Evolutionary conservation across 1,140 invertebrate species (phyloP).

Genomic region (Alviniconcha marisindica): DNA sequence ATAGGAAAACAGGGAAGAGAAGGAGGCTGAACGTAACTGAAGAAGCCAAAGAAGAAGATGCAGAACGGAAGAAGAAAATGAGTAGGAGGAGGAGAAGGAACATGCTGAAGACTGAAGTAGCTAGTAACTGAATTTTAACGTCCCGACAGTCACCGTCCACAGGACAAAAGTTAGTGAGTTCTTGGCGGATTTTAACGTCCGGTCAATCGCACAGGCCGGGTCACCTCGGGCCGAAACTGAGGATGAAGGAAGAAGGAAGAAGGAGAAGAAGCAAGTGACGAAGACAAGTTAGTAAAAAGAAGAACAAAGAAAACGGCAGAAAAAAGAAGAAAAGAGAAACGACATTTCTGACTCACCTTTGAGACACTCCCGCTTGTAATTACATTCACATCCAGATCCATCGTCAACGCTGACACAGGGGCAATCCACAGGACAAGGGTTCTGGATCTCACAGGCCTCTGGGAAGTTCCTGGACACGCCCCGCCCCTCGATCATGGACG

Average conservation of each 20-base stretch:
- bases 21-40: too few relatives aligned
- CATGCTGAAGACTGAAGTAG: too few relatives aligned
- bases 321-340: slow-evolving; percentile 15
- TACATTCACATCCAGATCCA: slow-evolving; percentile 59
- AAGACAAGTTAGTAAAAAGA: not conserved
- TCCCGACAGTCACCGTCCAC: too few relatives aligned
- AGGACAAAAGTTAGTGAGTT: not conserved
- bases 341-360: slow-evolving; percentile 51
- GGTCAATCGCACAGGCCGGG: not conserved
- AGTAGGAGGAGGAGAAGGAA: too few relatives aligned
- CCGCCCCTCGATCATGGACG: slow-evolving; percentile 51
- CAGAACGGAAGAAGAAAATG: too few relatives aligned
- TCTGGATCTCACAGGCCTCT: slow-evolving; percentile 65
- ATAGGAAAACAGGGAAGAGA: too few relatives aligned
- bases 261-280: not conserved
- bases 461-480: slow-evolving; percentile 42
- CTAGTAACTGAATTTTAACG: too few relatives aligned
- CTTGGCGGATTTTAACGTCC: not conserved
- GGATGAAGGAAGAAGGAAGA: slow-evolving; percentile 17
- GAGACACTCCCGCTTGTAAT: slow-evolving; percentile 40
- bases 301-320: slow-evolving; percentile 12
- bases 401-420: slow-evolving; percentile 62
- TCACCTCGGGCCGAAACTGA: not conserved
- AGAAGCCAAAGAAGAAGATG: too few relatives aligned
- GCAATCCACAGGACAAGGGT: slow-evolving; percentile 61